These are phyloP conservation scores for Troilus luridus DNA, from an alignment of 2,888 invertebrate species.

Conservation along the genomic window DNA sequence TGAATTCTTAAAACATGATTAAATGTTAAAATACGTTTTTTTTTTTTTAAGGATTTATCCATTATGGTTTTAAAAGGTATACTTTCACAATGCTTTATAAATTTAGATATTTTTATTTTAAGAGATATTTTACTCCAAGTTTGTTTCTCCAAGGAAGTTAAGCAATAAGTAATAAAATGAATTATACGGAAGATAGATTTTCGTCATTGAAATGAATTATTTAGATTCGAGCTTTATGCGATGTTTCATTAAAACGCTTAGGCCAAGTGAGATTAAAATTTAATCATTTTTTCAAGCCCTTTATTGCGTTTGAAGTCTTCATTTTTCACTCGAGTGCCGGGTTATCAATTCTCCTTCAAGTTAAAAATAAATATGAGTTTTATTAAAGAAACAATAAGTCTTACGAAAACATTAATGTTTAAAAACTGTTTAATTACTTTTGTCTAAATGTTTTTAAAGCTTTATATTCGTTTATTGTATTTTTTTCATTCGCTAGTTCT, in stretches of 20 bases:
- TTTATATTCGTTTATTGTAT: too few species aligned
- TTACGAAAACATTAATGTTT: neutral
- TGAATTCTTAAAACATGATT: too few species aligned
- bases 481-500: too few species aligned
- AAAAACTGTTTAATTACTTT: neutral
- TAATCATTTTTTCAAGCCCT: constrained; percentile 40
- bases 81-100: too few species aligned
- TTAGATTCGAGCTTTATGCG: neutral
- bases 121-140: too few species aligned
- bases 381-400: neutral
- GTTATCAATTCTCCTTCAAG: constrained; percentile 33
- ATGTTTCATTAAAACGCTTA: neutral
- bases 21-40: too few species aligned
- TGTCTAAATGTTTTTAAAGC: neutral
- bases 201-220: neutral
- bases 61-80: too few species aligned
- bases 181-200: neutral
- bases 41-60: too few species aligned
- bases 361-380: neutral
- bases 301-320: constrained; percentile 30
- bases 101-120: too few species aligned
- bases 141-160: neutral
- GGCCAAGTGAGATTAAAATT: constrained; percentile 27
- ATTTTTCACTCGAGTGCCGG: constrained; percentile 30
- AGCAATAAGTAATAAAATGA: neutral